phyloP scores from a whole-genome alignment of 2,888 invertebrate species.

The Auanema freiburgensis region DNA sequence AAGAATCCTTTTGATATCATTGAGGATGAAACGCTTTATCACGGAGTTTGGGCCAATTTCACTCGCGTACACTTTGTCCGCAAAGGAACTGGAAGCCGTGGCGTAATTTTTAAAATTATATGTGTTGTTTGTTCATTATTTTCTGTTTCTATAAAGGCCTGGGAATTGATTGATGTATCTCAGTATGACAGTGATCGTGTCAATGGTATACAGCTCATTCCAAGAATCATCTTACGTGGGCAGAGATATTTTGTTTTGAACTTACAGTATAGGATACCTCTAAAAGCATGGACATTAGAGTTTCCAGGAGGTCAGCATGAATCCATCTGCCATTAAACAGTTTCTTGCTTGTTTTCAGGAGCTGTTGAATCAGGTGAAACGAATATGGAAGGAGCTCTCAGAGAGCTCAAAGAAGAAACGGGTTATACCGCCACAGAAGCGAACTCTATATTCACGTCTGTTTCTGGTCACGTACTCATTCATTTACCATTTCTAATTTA shows the following conservation, averaged over 20 bases:
- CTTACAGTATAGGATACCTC: not conserved
- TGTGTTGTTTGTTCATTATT: not conserved
- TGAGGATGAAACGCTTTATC: not conserved
- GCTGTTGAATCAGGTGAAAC: not conserved
- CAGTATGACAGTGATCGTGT: conserved; percentile 3
- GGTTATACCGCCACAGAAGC: not conserved
- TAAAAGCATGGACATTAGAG: not conserved
- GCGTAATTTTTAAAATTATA: not conserved
- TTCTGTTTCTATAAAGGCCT: not conserved
- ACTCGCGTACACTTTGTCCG: not conserved
- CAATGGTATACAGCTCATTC: not conserved
- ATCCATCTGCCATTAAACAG: too few relatives aligned
- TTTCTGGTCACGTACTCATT: not conserved
- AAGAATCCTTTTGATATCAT: too few relatives aligned
- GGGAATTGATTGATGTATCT: not conserved
- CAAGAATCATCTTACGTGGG: not conserved
- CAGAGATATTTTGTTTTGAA: not conserved
- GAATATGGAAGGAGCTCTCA: not conserved
- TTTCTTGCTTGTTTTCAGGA: not conserved
- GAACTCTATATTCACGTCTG: not conserved
- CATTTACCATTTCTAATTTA: not conserved
- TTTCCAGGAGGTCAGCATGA: conserved; percentile 1
- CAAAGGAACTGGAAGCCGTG: not conserved
- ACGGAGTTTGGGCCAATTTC: not conserved
- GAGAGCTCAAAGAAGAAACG: conserved; percentile 3